Percentiles rank a stretch among this genome's conserved stretches.
Conservation (phyloP, 2,113 vertebrate genomes). For the Laticauda laticaudata region DNA sequence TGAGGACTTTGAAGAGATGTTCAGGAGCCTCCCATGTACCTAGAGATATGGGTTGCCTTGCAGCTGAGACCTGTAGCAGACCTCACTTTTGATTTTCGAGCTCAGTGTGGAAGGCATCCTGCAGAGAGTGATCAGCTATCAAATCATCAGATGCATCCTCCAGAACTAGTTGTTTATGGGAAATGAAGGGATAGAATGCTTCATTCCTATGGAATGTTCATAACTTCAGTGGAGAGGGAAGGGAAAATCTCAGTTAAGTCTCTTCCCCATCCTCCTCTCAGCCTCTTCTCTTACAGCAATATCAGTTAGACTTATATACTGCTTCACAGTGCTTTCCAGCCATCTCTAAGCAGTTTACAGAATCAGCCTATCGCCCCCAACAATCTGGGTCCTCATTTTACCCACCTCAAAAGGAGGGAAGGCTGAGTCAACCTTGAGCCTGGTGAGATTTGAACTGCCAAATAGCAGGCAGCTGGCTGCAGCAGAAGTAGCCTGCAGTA, state of each 20-base stretch:
- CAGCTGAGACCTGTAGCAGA: neutral
- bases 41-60: neutral
- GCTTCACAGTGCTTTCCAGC: no score
- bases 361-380: no score
- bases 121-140: neutral
- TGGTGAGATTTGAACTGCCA: no score
- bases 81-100: neutral
- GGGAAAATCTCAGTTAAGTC: neutral
- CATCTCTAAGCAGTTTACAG: no score
- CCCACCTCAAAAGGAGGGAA: no score
- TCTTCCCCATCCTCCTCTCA: neutral
- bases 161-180: neutral
- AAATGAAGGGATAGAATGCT: neutral
- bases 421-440: no score
- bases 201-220: neutral
- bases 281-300: neutral
- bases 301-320: no score
- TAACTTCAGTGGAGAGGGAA: neutral
- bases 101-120: no score
- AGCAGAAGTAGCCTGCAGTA: no score
- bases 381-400: no score
- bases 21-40: neutral
- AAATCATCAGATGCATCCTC: neutral
- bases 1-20: neutral
- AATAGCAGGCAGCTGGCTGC: no score